Conservation (phyloP, 1,140 invertebrate species). For the Dendroctonus valens region DNA sequence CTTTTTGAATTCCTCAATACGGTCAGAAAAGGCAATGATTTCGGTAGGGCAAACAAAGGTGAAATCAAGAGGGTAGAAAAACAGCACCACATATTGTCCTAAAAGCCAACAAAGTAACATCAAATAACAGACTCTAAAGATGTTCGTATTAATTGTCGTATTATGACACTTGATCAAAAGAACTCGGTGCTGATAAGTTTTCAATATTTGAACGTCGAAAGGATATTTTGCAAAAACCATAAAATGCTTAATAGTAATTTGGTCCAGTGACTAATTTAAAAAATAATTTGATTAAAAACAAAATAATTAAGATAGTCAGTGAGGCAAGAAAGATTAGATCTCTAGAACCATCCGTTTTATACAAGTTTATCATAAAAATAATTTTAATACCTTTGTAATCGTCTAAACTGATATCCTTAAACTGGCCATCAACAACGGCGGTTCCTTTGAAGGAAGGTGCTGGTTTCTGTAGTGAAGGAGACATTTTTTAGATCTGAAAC, state of each 20-base stretch:
- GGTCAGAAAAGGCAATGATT: constrained; percentile 91
- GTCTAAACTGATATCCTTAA: constrained; percentile 82
- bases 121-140: too few species aligned
- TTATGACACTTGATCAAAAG: too few species aligned
- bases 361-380: neutral
- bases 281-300: too few species aligned
- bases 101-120: neutral
- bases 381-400: constrained; percentile 70
- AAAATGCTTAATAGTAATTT: too few species aligned
- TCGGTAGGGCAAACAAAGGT: constrained; percentile 97
- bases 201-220: too few species aligned
- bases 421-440: constrained; percentile 88
- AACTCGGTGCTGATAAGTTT: too few species aligned
- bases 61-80: constrained; percentile 98
- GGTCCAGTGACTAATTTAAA: too few species aligned
- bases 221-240: too few species aligned
- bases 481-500: constrained; percentile 40
- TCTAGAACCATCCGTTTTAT: too few species aligned
- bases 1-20: constrained; percentile 76
- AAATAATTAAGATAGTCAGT: too few species aligned
- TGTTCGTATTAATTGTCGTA: too few species aligned
- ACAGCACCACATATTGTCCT: constrained; percentile 68
- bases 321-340: too few species aligned
- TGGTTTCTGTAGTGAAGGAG: constrained; percentile 74
- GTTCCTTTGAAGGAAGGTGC: constrained; percentile 86